phyloP scores from a whole-genome alignment of 2,888 invertebrate species.

The Himalopsyche anomala region DNA sequence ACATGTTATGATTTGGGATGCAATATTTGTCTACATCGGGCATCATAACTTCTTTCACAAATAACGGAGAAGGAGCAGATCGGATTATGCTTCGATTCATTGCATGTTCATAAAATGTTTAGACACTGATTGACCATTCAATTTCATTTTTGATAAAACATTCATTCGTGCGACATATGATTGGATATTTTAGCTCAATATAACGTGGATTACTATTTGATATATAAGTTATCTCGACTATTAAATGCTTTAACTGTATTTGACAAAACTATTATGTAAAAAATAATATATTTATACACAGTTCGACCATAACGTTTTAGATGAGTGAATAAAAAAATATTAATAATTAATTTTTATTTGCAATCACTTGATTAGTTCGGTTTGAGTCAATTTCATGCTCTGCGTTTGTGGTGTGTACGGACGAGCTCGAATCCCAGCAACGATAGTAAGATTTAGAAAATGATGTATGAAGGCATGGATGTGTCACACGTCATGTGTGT shows the following conservation, averaged over 20 bases:
- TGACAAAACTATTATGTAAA: no score
- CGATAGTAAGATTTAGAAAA: no score
- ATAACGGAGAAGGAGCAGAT: conserved; percentile 41
- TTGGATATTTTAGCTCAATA: not conserved
- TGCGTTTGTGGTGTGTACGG: no score
- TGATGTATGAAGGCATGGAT: no score
- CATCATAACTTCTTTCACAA: conserved; percentile 56
- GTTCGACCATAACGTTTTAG: no score
- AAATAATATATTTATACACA: no score
- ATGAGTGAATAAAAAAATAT: no score
- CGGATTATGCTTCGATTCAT: conserved; percentile 5
- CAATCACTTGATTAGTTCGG: no score
- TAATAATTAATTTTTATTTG: no score
- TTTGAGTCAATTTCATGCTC: no score
- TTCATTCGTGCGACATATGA: not conserved
- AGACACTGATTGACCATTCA: not conserved
- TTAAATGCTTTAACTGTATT: not conserved
- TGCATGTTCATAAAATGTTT: not conserved
- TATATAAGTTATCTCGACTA: not conserved
- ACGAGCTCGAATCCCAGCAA: no score
- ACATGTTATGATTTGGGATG: conserved; percentile 58
- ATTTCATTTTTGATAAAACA: not conserved
- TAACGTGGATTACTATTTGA: not conserved
- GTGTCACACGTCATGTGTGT: no score
- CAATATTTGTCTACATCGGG: conserved; percentile 54